Percentiles rank a stretch among this genome's conserved stretches.
Evolutionary conservation across 2,113 vertebrate species (phyloP).

Genomic region (Petroica traversi): DNA sequence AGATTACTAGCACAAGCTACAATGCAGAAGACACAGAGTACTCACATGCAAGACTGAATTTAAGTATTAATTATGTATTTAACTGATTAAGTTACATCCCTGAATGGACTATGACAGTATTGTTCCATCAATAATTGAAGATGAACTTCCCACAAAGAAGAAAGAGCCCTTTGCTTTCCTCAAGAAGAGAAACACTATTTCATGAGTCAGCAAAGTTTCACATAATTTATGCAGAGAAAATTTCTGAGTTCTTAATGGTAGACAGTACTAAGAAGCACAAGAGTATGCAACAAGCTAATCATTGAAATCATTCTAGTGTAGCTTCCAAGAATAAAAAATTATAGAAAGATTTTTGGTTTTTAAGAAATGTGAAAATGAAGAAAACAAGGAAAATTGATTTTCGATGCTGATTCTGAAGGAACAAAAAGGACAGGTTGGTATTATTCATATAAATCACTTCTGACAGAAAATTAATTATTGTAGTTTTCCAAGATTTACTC

Average conservation of each 20-base stretch:
- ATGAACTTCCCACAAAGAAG: neutral
- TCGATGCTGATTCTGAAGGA: neutral
- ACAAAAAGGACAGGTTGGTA: neutral
- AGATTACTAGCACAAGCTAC: neutral
- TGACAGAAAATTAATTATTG: slow-evolving; percentile 37
- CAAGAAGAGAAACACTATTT: neutral
- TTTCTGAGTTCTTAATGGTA: neutral
- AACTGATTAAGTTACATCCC: neutral
- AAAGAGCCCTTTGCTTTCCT: neutral
- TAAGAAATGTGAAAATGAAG: neutral
- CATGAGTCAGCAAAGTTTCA: neutral
- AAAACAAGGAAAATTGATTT: neutral
- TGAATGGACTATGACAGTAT: neutral
- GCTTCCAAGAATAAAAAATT: neutral
- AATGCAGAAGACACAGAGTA: neutral
- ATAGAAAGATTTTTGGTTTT: neutral
- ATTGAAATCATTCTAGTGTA: neutral
- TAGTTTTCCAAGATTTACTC: neutral
- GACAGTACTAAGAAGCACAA: neutral
- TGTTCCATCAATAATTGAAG: neutral
- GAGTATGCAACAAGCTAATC: neutral
- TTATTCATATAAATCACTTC: neutral
- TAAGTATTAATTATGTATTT: neutral
- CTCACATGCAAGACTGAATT: neutral
- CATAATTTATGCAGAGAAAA: neutral